A percentile compares a stretch with the other conserved stretches of the same genome.
These are phyloP conservation scores for Pipistrellus pipistrellus DNA, from an alignment of 2,797 vertebrate genomes.

Conservation along the genomic window DNA sequence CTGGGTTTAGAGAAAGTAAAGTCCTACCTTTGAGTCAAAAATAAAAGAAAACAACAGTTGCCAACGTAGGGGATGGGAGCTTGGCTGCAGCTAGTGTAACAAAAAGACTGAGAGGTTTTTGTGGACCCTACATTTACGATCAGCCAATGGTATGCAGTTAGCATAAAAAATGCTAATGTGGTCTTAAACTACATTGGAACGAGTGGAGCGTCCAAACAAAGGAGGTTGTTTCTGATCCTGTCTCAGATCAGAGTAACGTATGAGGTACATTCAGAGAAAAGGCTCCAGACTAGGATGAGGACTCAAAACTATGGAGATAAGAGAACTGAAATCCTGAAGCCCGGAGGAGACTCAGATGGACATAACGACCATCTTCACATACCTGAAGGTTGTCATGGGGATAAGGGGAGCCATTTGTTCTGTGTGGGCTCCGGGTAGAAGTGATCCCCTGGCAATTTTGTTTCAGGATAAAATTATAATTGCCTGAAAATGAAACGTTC, in stretches of 20 bases:
- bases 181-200: neutral
- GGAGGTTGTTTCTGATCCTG: neutral
- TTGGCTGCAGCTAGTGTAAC: neutral
- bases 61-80: neutral
- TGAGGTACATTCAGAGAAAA: neutral
- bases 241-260: neutral
- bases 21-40: neutral
- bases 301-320: neutral
- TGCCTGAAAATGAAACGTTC: neutral
- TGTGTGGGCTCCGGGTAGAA: neutral
- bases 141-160: neutral
- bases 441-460: neutral
- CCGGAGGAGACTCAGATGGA: neutral
- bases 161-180: neutral
- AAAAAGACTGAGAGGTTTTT: neutral
- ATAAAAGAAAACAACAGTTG: neutral
- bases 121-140: neutral
- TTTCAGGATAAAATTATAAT: slow-evolving; percentile 48
- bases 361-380: neutral
- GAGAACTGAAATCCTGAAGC: neutral
- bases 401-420: neutral
- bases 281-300: neutral
- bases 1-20: neutral
- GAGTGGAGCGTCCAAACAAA: neutral
- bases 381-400: neutral